These are phyloP conservation scores for Saturnia pavonia DNA, from an alignment of 2,888 invertebrate genomes.

Conservation along the genomic window DNA sequence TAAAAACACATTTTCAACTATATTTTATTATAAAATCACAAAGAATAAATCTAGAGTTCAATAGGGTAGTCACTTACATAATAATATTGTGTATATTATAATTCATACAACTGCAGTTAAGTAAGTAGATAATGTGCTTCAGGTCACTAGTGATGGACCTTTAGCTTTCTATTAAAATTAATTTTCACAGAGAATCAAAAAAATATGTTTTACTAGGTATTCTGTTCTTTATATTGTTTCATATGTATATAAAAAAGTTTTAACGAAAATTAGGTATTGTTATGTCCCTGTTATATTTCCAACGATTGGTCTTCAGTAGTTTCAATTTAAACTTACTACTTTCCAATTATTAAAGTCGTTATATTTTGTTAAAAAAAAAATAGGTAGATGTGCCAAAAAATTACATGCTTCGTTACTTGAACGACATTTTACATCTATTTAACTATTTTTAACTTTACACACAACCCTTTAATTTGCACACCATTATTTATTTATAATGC, in stretches of 20 bases:
- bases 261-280: conserved; percentile 62
- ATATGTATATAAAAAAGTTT: conserved; percentile 28
- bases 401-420: conserved; percentile 60
- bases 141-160: conserved; percentile 39
- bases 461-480: conserved; percentile 82
- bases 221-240: conserved; percentile 34
- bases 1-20: conserved; percentile 64
- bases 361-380: neutral
- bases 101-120: conserved; percentile 69
- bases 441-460: conserved; percentile 80
- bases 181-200: conserved; percentile 56
- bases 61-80: conserved; percentile 79
- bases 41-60: conserved; percentile 87
- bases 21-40: conserved; percentile 88
- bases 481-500: conserved; percentile 68
- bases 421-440: conserved; percentile 74
- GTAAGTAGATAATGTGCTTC: conserved; percentile 53
- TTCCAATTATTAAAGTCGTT: neutral
- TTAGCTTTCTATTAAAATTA: conserved; percentile 57
- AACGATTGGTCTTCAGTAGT: conserved; percentile 79
- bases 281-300: conserved; percentile 77
- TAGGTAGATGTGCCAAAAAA: conserved; percentile 55
- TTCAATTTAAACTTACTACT: conserved; percentile 44
- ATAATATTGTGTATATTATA: conserved; percentile 65
- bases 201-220: conserved; percentile 63